Evolutionary conservation across 2,113 vertebrate genomes (phyloP).

Genomic region (Diadophis punctatus): DNA sequence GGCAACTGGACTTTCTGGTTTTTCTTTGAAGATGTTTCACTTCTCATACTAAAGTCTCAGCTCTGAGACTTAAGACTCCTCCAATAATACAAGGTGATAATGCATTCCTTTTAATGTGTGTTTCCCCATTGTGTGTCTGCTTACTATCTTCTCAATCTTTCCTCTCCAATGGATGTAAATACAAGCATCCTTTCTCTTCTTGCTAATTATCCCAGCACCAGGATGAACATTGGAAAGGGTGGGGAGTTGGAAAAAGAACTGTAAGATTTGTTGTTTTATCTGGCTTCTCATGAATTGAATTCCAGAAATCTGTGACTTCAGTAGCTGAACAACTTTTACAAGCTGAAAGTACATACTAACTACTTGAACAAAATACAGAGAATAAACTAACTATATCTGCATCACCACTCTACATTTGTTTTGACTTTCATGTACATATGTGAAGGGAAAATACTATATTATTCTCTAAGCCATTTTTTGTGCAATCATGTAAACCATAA

Average conservation of each 20-base stretch:
- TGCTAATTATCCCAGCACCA: neutral
- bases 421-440: neutral
- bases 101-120: neutral
- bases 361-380: neutral
- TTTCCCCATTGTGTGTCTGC: neutral
- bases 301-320: neutral
- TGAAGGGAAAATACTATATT: neutral
- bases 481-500: neutral
- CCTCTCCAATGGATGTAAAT: neutral
- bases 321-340: neutral
- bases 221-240: neutral
- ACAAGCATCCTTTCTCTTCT: neutral
- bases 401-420: neutral
- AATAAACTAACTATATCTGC: neutral
- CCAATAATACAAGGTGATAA: neutral
- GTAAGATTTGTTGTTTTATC: neutral
- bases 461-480: neutral
- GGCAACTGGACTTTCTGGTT: too few species aligned
- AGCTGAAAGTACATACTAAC: neutral
- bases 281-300: neutral
- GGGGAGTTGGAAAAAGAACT: neutral
- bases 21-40: too few species aligned
- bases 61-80: too few species aligned
- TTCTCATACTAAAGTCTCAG: too few species aligned
- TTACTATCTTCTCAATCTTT: neutral